Percentiles rank a stretch among this genome's conserved stretches.
Conservation (phyloP, 2,888 invertebrate genomes). For the Amiota communis region DNA sequence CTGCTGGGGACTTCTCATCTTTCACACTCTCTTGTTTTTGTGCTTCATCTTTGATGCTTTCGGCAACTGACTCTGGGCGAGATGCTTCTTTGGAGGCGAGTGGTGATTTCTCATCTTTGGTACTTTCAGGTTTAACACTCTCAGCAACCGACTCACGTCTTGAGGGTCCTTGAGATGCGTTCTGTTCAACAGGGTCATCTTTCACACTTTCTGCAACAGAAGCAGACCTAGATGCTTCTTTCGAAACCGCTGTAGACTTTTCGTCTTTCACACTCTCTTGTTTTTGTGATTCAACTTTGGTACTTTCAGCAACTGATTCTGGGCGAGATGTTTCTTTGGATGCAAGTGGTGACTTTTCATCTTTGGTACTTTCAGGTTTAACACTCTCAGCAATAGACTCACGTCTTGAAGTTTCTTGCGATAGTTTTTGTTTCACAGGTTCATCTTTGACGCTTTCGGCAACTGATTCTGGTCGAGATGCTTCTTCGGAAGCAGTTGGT, state of each 20-base stretch:
- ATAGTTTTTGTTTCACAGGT: conserved; percentile 42
- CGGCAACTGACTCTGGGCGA: conserved; percentile 29
- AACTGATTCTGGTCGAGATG: conserved; percentile 31
- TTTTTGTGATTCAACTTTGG: conserved; percentile 3
- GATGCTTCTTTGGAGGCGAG: conserved; percentile 28
- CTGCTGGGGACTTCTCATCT: conserved; percentile 32
- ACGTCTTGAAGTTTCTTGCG: conserved; percentile 43
- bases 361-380: conserved; percentile 29
- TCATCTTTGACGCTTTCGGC: conserved; percentile 20
- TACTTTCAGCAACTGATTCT: conserved; percentile 29
- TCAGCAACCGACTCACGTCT: conserved; percentile 38
- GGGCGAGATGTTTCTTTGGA: conserved; percentile 24
- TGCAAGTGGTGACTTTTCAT: neutral
- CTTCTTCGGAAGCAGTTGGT: conserved; percentile 31
- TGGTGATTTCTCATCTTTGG: conserved; percentile 30
- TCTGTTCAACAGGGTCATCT: conserved; percentile 22
- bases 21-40: conserved; percentile 8
- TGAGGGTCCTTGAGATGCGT: conserved; percentile 3
- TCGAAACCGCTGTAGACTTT: conserved; percentile 22
- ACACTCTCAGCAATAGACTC: conserved; percentile 40
- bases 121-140: conserved; percentile 14
- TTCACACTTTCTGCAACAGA: conserved; percentile 39
- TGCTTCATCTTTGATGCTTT: conserved; percentile 30
- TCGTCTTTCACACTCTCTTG: conserved; percentile 22
- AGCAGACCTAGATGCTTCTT: conserved; percentile 26